A percentile compares a stretch with the other conserved stretches of the same genome.
Evolutionary conservation across 1,140 invertebrate genomes (phyloP).

Genomic region (Pteromalus puparum): DNA sequence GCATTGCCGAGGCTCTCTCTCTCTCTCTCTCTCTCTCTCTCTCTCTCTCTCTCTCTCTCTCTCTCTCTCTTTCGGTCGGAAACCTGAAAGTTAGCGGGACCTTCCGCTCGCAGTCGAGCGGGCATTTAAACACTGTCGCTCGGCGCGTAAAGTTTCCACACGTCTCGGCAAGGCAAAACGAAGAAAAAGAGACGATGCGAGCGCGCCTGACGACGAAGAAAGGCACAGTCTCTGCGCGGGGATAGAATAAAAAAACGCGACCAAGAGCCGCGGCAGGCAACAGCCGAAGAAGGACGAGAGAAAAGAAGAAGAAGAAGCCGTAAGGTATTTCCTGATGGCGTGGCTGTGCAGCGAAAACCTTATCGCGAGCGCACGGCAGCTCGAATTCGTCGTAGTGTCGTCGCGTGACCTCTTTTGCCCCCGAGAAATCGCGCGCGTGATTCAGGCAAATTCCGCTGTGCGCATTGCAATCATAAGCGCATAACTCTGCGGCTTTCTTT

Average conservation of each 20-base stretch:
- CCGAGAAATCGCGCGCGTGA: neutral
- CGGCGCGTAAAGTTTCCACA: neutral
- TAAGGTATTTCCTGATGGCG: slow-evolving; percentile 1
- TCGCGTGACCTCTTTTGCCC: neutral
- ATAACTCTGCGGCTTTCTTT: no score
- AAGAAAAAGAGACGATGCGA: no score
- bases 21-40: no score
- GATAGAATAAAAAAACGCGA: neutral
- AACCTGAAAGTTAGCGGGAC: slow-evolving; percentile 2
- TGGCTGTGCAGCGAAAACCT: neutral
- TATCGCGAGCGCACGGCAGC: no score
- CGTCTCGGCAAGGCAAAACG: neutral
- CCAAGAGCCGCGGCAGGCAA: neutral
- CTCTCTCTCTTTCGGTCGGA: neutral
- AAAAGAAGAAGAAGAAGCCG: neutral
- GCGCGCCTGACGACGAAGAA: neutral
- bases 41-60: no score
- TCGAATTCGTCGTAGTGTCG: neutral
- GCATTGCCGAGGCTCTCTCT: no score
- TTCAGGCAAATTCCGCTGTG: neutral
- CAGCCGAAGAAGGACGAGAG: neutral
- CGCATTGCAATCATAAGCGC: no score
- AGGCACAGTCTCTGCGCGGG: neutral
- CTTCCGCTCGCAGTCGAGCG: neutral
- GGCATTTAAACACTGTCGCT: neutral